Evolutionary conservation across 2,888 invertebrate genomes (phyloP), one percentile per base, ranked within the genome.

Genomic region (Myathropa florea): DNA sequence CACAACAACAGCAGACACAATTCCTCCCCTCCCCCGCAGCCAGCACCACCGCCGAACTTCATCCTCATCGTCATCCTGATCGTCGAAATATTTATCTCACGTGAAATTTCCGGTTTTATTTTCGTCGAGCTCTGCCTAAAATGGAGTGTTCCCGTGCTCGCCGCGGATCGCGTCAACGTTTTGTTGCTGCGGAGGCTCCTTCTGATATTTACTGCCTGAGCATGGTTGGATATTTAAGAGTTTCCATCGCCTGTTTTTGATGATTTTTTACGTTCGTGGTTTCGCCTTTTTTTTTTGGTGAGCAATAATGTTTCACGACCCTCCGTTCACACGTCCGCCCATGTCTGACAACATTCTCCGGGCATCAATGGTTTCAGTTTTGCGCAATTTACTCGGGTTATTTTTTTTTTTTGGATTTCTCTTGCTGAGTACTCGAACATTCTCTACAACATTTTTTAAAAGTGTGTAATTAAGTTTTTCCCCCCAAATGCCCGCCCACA

Each of bases 391-490:
- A 53, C 12, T 39, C n/a, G 21, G 2, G 7, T n/a, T n/a, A 28
- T 12, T 36, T 64, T 60, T 55, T 36, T 63, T 33, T 55, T 46
- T 33, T 71, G 10, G n/a, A n/a, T n/a, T n/a, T 36, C 21, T 24
- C 53, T 33, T 23, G 59, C 39, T 64, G 60, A 30, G 33, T 72
- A 14, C 64, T 70, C 64, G 12, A 67, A 78, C 78, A 73, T 83
- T 71, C 71, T 57, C n/a, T 30, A 65, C 46, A 65, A 71, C 18
- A 28, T 55, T 67, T 67, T 68, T 33, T 14, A 80, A 84, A 84
- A 57, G 61, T 80, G 71, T 84, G 57, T 63, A 85, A 81, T 85
- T 81, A 80, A 81, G 67, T 81, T 79, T 84, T 70, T 67, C 39
- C 39, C 39, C 33, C 24, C 60, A 39, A 36, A 61, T 60, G 33